These are phyloP conservation scores for Sturnira hondurensis DNA, from an alignment of 2,113 vertebrate species.

Conservation along the genomic window DNA sequence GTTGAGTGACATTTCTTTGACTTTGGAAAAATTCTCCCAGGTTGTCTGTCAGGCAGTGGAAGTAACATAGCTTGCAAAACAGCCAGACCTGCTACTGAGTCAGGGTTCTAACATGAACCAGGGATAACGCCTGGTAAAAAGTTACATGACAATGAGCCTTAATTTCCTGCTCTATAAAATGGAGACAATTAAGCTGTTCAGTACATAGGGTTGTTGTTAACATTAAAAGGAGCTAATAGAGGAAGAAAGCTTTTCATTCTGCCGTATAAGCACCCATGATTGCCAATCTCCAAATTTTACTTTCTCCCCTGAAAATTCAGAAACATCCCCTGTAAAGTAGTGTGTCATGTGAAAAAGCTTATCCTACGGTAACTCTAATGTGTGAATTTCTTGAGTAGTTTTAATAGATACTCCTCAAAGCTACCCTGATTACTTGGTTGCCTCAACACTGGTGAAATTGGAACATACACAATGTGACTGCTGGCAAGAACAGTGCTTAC, in stretches of 20 bases:
- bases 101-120: neutral
- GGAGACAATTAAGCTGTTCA: neutral
- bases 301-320: neutral
- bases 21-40: neutral
- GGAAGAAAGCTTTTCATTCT: neutral
- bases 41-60: neutral
- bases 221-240: neutral
- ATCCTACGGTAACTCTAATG: neutral
- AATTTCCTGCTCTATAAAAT: neutral
- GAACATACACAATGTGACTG: neutral
- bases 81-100: neutral
- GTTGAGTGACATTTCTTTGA: neutral
- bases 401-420: neutral
- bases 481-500: neutral
- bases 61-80: neutral
- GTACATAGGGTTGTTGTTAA: neutral
- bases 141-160: neutral
- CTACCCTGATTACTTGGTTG: neutral
- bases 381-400: neutral
- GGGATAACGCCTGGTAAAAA: neutral
- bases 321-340: neutral
- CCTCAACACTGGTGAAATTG: neutral
- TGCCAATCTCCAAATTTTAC: neutral
- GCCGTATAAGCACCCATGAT: neutral
- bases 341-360: neutral